Conservation (phyloP, 2,113 vertebrate genomes). For the Muntiacus muntjak region DNA sequence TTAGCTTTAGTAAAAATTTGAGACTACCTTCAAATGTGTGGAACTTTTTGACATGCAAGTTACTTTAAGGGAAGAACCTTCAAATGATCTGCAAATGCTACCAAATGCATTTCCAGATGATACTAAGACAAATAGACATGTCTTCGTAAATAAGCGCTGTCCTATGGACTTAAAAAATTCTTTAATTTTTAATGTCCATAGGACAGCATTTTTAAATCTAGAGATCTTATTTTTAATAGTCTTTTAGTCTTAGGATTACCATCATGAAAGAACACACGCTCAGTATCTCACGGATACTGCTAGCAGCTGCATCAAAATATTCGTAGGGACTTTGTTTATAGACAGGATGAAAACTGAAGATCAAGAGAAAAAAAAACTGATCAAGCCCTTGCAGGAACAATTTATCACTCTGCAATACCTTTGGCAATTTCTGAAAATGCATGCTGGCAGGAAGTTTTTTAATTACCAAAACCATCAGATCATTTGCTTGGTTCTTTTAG, state of each 20-base stretch:
- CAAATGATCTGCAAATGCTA: not conserved
- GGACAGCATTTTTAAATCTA: not conserved
- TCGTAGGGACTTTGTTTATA: constrained; percentile 40
- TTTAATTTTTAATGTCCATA: not conserved
- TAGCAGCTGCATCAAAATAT: constrained; percentile 17
- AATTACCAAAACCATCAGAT: constrained; percentile 58
- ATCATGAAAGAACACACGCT: not conserved
- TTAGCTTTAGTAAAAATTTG: not conserved
- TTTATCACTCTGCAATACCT: constrained; percentile 32
- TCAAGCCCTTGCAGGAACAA: not conserved
- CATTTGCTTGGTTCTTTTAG: constrained; percentile 54
- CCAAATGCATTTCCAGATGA: not conserved
- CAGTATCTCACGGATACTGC: not conserved
- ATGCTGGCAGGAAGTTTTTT: constrained; percentile 50
- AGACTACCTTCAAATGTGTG: not conserved
- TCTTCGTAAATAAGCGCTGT: not conserved
- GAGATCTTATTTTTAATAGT: not conserved
- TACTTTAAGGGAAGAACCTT: not conserved
- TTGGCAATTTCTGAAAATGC: constrained; percentile 52
- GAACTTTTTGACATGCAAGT: not conserved
- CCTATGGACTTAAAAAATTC: not conserved
- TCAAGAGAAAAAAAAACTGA: constrained; percentile 35
- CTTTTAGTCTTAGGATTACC: not conserved
- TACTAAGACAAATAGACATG: not conserved
- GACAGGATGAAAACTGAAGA: constrained; percentile 33